Evolutionary conservation across 1,140 invertebrate species (phyloP), one percentile per base, ranked within the genome.

Genomic region (Drosophila sp.): DNA sequence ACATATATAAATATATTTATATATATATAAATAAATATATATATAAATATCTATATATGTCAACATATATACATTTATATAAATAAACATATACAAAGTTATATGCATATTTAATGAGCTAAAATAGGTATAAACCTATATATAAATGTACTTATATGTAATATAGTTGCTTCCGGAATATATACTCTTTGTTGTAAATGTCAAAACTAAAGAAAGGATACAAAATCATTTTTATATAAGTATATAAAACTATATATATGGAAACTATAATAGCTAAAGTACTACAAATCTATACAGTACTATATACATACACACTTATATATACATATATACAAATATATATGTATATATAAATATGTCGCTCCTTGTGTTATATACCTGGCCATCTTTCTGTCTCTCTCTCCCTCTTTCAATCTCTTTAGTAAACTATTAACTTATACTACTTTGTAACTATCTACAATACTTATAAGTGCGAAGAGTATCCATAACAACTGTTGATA

Each of bases 111-210:
- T 45, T 66, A 50, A 40, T 51, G 62, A 57, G 50, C 61, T 43
- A 72, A 58, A 65, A 57, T 6, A n/a, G 45, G 46, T 70, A 65
- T 45, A 62, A 21, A 54, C 7, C 3, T 27, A 66, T 72, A 73
- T 64, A 62, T 62, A 48, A 61, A 71, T 75, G 72, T 76, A 76
- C 50, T 62, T 78, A 76, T 45, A 46, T 70, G 61, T 78, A 86
- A 80, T 84, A 86, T 86, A 84, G 76, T 72, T 79, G 62, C 78
- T 74, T 82, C 56, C 76, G 72, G 59, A 64, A 74, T 67, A 76
- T 51, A 79, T 81, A 76, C 66, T 66, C 71, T 43, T 70, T 74
- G 70, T 86, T 84, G 81, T 86, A 86, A 86, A 81, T 86, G 81
- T 86, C 77, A 58, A 77, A 59, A 27, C 13, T 7, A 43, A 58